Percentiles rank a stretch among this genome's conserved stretches.
phyloP scores from a whole-genome alignment of 23 tunicate species.

The Styela clava region DNA sequence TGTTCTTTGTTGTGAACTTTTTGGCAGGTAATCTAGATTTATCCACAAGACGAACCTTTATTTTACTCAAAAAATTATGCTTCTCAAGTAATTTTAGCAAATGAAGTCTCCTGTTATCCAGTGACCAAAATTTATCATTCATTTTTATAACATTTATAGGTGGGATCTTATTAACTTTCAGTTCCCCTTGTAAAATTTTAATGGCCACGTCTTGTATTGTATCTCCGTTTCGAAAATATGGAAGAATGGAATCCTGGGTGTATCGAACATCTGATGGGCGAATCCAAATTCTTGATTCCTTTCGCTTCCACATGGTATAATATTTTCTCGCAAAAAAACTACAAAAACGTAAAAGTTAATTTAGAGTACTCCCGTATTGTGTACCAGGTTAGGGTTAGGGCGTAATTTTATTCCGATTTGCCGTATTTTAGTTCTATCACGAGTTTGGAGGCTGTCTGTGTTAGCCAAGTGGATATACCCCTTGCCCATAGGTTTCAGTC shows the following conservation, averaged over 20 bases:
- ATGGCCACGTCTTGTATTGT: background rate
- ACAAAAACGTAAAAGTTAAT: no score
- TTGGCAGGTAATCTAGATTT: background rate
- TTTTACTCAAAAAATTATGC: background rate
- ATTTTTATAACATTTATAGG: background rate
- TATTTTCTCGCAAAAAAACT: no score
- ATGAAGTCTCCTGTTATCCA: slow-evolving; percentile 18
- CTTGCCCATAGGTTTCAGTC: no score
- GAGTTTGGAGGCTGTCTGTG: no score
- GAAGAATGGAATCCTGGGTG: slow-evolving; percentile 1
- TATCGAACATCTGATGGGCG: slow-evolving; percentile 11
- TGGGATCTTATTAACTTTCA: background rate
- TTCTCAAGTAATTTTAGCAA: slow-evolving; percentile 3
- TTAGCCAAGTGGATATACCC: no score
- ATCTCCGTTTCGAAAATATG: background rate
- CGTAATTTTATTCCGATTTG: no score
- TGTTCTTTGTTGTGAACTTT: background rate
- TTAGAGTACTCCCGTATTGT: no score
- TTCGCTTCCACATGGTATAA: background rate
- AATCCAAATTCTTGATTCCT: slow-evolving; percentile 5
- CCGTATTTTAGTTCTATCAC: no score
- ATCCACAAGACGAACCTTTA: background rate
- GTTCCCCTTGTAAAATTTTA: background rate
- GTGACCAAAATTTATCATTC: background rate
- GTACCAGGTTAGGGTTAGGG: no score